These are phyloP conservation scores for Labrus mixtus DNA, from an alignment of 2,113 vertebrate species.

Conservation along the genomic window DNA sequence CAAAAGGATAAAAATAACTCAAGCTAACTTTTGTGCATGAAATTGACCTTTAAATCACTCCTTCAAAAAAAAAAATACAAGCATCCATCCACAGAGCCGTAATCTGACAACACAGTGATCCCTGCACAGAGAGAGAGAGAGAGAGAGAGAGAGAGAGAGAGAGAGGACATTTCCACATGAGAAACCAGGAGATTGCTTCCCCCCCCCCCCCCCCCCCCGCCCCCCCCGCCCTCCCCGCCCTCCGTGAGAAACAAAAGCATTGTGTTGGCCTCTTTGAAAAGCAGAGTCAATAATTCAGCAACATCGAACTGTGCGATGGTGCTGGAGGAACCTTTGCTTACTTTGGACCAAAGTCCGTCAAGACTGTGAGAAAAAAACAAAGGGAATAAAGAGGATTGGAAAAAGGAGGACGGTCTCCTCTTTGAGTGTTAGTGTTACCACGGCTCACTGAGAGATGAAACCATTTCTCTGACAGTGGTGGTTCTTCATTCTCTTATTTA, in stretches of 20 bases:
- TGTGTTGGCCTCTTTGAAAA: slow-evolving; percentile 30
- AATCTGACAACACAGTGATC: slow-evolving; percentile 66
- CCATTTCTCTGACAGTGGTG: slow-evolving; percentile 2
- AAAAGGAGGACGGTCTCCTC: neutral
- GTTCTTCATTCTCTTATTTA: slow-evolving; percentile 1
- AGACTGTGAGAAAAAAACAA: slow-evolving; percentile 11
- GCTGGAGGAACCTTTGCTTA: slow-evolving; percentile 47
- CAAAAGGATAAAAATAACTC: slow-evolving; percentile 65
- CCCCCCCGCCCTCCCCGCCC: slow-evolving; percentile 5
- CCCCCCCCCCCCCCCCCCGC: neutral
- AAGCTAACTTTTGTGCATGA: slow-evolving; percentile 58
- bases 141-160: neutral
- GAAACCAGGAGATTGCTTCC: slow-evolving; percentile 15
- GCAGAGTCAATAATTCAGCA: slow-evolving; percentile 62
- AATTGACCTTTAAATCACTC: slow-evolving; percentile 72
- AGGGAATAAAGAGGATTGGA: neutral
- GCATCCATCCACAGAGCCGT: slow-evolving; percentile 50
- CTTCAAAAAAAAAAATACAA: slow-evolving; percentile 56
- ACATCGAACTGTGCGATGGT: slow-evolving; percentile 23
- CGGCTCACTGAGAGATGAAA: slow-evolving; percentile 17
- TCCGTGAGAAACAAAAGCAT: slow-evolving; percentile 35
- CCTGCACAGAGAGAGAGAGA: slow-evolving; percentile 26
- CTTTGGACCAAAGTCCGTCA: slow-evolving; percentile 34
- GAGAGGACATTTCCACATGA: slow-evolving; percentile 56
- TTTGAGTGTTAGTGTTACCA: slow-evolving; percentile 11